These are phyloP conservation scores for Beris morrisii DNA, from an alignment of 2,888 invertebrate genomes.

Conservation along the genomic window DNA sequence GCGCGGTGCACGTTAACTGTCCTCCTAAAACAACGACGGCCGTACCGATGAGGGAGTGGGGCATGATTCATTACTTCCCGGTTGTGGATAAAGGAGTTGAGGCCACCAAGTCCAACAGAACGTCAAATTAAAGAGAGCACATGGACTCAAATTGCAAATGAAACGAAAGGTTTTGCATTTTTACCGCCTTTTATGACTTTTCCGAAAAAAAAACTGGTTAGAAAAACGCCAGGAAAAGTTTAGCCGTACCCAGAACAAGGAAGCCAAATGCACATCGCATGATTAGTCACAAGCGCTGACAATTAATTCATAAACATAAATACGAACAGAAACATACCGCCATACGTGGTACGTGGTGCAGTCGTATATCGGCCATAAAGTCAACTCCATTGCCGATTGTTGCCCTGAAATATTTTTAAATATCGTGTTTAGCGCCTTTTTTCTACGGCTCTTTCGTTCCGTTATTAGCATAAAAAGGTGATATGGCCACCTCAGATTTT, in stretches of 20 bases:
- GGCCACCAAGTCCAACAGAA: slow-evolving; percentile 23
- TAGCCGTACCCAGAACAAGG: slow-evolving; percentile 7
- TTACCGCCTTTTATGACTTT: slow-evolving; percentile 23
- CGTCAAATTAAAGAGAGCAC: slow-evolving; percentile 33
- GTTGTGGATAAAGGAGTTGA: neutral
- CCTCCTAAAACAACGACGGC: slow-evolving; percentile 24
- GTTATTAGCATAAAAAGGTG: slow-evolving; percentile 15
- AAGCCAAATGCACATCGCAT: slow-evolving; percentile 26
- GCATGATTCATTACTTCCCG: slow-evolving; percentile 26
- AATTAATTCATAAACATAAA: slow-evolving; percentile 31
- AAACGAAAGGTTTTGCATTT: slow-evolving; percentile 35
- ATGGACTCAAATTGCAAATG: slow-evolving; percentile 37
- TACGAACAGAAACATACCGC: too few species aligned
- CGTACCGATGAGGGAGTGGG: neutral
- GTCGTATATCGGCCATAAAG: too few species aligned
- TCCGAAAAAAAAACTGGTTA: slow-evolving; percentile 4
- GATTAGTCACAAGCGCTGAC: slow-evolving; percentile 28
- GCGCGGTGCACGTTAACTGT: slow-evolving; percentile 40
- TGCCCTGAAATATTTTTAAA: slow-evolving; percentile 17
- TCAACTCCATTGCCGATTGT: slow-evolving; percentile 7
- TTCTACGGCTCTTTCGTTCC: neutral
- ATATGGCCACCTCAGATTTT: neutral
- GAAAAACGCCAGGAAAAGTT: neutral
- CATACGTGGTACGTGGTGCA: too few species aligned
- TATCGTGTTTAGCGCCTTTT: slow-evolving; percentile 22